Evolutionary conservation across 2,113 vertebrate genomes (phyloP), one percentile per base, ranked within the genome.

Genomic region (Syrrhaptes paradoxus): DNA sequence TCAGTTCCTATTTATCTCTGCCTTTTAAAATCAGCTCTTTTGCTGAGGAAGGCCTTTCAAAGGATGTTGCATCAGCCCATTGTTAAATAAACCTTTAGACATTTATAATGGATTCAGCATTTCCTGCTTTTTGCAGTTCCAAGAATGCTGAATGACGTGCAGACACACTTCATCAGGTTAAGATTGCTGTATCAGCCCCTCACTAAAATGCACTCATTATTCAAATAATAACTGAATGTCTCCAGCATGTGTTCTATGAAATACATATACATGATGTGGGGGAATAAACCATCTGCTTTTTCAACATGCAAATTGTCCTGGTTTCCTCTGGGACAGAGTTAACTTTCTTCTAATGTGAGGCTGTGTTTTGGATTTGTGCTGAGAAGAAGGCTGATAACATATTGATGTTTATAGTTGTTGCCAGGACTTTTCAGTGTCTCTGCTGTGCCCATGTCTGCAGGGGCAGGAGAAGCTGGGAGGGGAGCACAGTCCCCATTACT

Each of bases 141-240:
- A 90, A 89, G 94, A 95, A 96, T 89, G 93, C 95, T 89, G 93
- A 94, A 93, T 97, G 93, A 96, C 79, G 86, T 93, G 90, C 92
- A 96, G 85, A 83, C 90, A 89, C 92, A 86, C 90, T 96, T 95
- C 95, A 96, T 96, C 95, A 96, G 93, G 96, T 20, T 86, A 73
- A 84, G 95, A 93, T 66, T 96, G 96, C 96, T 97, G 96, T 85
- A 96, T 97, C 96, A 95, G 96, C 95, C 95, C 95, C 92, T 96
- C 86, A 57, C 92, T 92, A 86, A 94, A 93, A 97, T 90, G 81
- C 85, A 58, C 76, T 96, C 82, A 72, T 96, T 96, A 96, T 96
- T 96, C 83, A 92, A 95, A 95, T 95, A 96, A 96, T 96, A 80
- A 91, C 95, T 81, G 31, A 90, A 12, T 92, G 92, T 96, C 84